Evolutionary conservation across 2,113 vertebrate genomes (phyloP).

Genomic region (Passer domesticus): DNA sequence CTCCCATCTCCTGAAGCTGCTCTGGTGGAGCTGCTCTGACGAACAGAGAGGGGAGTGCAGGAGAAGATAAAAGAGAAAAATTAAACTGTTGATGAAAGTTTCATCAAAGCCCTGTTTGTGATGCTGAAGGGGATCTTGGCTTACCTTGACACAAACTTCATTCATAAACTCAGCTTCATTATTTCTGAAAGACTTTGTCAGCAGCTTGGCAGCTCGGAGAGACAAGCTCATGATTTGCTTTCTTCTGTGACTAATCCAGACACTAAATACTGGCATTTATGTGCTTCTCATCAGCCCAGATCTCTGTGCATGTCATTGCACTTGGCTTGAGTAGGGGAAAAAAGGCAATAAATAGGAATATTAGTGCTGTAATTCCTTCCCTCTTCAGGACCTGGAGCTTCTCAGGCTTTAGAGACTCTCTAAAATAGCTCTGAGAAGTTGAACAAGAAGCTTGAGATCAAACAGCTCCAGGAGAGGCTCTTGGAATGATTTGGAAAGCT

Average conservation of each 20-base stretch:
- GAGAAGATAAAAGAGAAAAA: conserved; percentile 62
- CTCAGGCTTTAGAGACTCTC: neutral
- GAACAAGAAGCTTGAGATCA: neutral
- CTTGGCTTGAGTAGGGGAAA: neutral
- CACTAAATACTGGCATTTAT: neutral
- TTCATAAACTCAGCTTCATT: neutral
- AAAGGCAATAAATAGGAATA: neutral
- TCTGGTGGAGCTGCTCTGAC: neutral
- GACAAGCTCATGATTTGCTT: neutral
- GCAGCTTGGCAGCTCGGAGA: neutral
- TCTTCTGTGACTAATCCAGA: neutral
- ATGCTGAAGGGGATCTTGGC: neutral
- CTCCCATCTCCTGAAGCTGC: neutral
- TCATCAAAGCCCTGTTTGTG: conserved; percentile 44
- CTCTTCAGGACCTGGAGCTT: neutral
- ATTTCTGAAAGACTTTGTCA: neutral
- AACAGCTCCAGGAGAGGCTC: neutral
- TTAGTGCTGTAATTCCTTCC: neutral
- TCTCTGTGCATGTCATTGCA: neutral
- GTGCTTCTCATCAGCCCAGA: neutral
- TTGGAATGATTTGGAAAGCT: neutral
- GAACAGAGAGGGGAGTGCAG: neutral
- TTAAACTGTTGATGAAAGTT: conserved; percentile 51
- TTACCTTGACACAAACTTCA: conserved; percentile 33
- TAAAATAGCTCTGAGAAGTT: neutral